Percentiles rank a stretch among this genome's conserved stretches.
phyloP scores from a whole-genome alignment of 2,888 invertebrate species.

The Sacculina carcini region DNA sequence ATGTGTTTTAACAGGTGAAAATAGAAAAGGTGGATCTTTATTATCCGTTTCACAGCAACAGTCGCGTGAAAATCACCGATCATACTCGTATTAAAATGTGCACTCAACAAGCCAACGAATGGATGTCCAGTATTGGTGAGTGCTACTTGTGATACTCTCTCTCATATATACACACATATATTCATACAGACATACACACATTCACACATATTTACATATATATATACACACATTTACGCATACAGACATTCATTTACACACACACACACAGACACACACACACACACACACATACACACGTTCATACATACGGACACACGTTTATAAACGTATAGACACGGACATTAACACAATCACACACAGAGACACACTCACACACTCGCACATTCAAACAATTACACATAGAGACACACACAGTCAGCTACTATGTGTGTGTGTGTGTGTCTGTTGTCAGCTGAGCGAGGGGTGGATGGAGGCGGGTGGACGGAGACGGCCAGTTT shows the following conservation, averaged over 20 bases:
- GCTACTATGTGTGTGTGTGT: not conserved
- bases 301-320: not conserved
- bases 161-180: not conserved
- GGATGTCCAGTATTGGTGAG: conserved; percentile 36
- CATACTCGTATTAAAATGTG: conserved; percentile 54
- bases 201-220: not conserved
- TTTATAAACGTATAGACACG: not conserved
- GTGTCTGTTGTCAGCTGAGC: not conserved
- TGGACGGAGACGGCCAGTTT: conserved; percentile 35
- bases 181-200: not conserved
- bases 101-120: conserved; percentile 49
- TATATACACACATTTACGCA: not conserved
- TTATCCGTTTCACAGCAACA: conserved; percentile 55
- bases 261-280: not conserved
- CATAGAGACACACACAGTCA: not conserved
- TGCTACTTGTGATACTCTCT: not conserved
- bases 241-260: not conserved
- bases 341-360: not conserved
- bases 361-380: not conserved
- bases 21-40: conserved; percentile 63
- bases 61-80: conserved; percentile 38
- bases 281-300: not conserved
- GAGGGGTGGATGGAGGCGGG: not conserved
- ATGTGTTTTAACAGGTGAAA: conserved; percentile 30
- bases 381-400: not conserved